phyloP scores from a whole-genome alignment of 2,888 invertebrate species.

The Tachina fera region DNA sequence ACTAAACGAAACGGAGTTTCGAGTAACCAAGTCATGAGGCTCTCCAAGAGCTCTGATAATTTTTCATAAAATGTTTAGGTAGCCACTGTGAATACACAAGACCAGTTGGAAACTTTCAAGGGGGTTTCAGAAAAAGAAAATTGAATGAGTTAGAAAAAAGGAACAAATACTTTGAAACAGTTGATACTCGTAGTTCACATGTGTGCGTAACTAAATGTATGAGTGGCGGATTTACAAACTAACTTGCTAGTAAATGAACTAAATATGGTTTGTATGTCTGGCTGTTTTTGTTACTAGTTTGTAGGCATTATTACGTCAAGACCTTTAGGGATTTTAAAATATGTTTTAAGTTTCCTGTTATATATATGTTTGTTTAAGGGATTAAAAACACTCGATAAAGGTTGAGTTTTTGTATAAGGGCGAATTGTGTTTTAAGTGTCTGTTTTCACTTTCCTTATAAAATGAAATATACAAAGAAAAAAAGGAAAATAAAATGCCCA shows the following conservation, averaged over 20 bases:
- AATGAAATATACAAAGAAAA: constrained; percentile 13
- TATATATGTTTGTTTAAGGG: constrained; percentile 18
- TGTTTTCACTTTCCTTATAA: constrained; percentile 67
- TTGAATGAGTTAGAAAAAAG: constrained; percentile 45
- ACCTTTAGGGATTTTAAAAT: constrained; percentile 45
- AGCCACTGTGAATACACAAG: constrained; percentile 42
- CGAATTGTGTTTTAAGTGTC: constrained; percentile 47
- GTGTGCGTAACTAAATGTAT: constrained; percentile 34
- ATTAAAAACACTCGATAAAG: constrained; percentile 66
- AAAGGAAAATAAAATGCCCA: background rate
- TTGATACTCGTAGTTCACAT: constrained; percentile 1
- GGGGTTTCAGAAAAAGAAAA: constrained; percentile 20
- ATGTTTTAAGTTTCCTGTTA: constrained; percentile 28
- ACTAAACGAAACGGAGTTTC: constrained; percentile 4
- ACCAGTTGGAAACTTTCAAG: constrained; percentile 53
- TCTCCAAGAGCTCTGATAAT: constrained; percentile 54
- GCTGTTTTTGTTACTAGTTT: constrained; percentile 19
- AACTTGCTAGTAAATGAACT: constrained; percentile 54
- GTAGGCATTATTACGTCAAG: constrained; percentile 54
- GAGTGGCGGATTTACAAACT: background rate
- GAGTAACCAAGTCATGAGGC: constrained; percentile 3
- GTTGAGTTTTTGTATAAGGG: constrained; percentile 51
- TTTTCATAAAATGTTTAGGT: constrained; percentile 52
- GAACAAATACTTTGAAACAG: constrained; percentile 12
- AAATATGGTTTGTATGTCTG: constrained; percentile 33